Evolutionary conservation across 2,113 vertebrate genomes (phyloP).

Genomic region (Mobula hypostoma): DNA sequence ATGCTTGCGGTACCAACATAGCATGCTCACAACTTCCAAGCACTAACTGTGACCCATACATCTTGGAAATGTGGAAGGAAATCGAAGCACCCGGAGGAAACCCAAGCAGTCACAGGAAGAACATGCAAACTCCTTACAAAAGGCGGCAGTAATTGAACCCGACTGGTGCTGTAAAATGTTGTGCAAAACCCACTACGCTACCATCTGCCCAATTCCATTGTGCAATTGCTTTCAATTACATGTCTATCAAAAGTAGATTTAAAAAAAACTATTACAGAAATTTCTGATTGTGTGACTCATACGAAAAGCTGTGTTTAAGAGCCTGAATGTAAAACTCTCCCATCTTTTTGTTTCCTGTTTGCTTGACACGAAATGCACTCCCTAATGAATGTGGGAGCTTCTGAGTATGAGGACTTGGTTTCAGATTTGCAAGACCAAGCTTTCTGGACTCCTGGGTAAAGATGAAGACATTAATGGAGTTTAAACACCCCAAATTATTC

Average conservation of each 20-base stretch:
- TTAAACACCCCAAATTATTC: background rate
- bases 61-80: no score
- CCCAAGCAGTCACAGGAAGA: no score
- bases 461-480: background rate
- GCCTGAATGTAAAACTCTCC: background rate
- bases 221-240: background rate
- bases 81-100: no score
- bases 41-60: no score
- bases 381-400: background rate
- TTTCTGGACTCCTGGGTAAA: background rate
- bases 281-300: background rate
- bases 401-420: background rate
- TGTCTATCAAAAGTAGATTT: background rate
- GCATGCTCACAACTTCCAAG: no score
- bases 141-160: no score
- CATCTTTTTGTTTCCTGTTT: background rate
- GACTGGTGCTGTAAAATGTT: background rate
- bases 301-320: background rate
- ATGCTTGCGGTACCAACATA: no score
- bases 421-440: background rate
- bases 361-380: background rate
- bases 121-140: no score
- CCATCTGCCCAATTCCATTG: background rate
- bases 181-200: background rate
- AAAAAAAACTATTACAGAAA: background rate